These are phyloP conservation scores for Drosophila pseudotalamancana DNA, from an alignment of 2,888 invertebrate genomes.

Conservation along the genomic window DNA sequence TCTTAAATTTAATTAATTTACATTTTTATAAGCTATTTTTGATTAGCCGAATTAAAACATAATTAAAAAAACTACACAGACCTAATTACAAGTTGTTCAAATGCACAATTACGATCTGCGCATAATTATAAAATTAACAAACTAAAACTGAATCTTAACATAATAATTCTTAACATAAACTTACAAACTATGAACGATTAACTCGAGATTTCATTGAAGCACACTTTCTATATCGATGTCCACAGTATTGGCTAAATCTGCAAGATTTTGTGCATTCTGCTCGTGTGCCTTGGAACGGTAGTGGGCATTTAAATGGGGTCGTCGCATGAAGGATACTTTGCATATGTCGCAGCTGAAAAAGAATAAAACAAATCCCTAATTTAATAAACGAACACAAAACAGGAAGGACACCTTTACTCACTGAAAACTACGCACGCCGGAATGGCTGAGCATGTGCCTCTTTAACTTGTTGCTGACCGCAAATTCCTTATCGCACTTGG, in stretches of 20 bases:
- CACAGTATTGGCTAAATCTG: constrained; percentile 5
- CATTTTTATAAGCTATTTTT: neutral
- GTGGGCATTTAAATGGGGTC: constrained; percentile 58
- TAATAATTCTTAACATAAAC: neutral
- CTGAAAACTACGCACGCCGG: constrained; percentile 66
- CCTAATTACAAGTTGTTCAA: neutral
- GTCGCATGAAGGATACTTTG: constrained; percentile 63
- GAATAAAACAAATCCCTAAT: no score
- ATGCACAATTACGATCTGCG: neutral
- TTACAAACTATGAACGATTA: neutral
- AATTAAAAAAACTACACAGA: neutral
- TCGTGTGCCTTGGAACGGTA: constrained; percentile 65
- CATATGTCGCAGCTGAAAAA: constrained; percentile 57
- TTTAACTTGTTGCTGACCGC: constrained; percentile 65
- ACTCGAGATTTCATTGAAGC: neutral
- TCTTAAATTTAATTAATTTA: no score
- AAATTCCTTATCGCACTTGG: constrained; percentile 63
- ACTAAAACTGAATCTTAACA: neutral
- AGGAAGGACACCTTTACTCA: constrained; percentile 39
- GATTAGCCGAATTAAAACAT: no score
- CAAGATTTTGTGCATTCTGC: constrained; percentile 34
- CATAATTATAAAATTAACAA: no score
- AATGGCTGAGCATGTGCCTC: constrained; percentile 62
- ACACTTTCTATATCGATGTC: constrained; percentile 34
- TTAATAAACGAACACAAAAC: no score